Evolutionary conservation across 1,140 invertebrate genomes (phyloP).

Genomic region (Pseudoatta argentina): DNA sequence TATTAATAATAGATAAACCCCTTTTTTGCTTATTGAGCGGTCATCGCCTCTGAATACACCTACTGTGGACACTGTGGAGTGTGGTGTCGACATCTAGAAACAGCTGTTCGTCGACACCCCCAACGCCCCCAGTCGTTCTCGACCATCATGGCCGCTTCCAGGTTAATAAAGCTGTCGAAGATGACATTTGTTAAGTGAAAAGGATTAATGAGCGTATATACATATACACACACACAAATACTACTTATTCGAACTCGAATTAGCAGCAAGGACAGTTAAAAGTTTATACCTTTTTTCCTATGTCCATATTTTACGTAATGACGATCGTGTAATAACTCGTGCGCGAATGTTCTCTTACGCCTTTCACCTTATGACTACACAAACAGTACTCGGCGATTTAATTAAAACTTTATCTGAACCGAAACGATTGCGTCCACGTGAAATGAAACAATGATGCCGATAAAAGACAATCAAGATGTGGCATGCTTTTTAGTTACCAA

Average conservation of each 20-base stretch:
- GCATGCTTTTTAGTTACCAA: conserved; percentile 98
- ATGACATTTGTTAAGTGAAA: conserved; percentile 76
- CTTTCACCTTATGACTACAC: conserved; percentile 46
- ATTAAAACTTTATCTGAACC: conserved; percentile 55
- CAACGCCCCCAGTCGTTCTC: conserved; percentile 28
- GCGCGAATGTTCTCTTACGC: conserved; percentile 67
- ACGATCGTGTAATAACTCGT: conserved; percentile 59
- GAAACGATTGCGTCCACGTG: conserved; percentile 74
- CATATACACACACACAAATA: conserved; percentile 11
- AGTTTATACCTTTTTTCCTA: conserved; percentile 20
- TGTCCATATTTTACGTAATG: conserved; percentile 55
- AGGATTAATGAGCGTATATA: conserved; percentile 52
- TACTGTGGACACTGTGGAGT: background rate
- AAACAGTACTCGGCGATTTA: conserved; percentile 64
- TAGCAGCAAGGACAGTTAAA: conserved; percentile 28
- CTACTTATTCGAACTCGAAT: conserved; percentile 19
- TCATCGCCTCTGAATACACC: no score
- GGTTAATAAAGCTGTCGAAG: conserved; percentile 69
- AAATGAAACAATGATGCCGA: conserved; percentile 92
- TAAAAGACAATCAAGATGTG: conserved; percentile 96
- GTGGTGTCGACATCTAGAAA: conserved; percentile 74
- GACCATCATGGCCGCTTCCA: conserved; percentile 80
- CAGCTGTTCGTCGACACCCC: conserved; percentile 78
- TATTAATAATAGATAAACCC: no score
- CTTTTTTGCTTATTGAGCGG: no score